Base-by-base conservation (phyloP, 2,888 invertebrate genomes). In the Monopis laevigella region DNA sequence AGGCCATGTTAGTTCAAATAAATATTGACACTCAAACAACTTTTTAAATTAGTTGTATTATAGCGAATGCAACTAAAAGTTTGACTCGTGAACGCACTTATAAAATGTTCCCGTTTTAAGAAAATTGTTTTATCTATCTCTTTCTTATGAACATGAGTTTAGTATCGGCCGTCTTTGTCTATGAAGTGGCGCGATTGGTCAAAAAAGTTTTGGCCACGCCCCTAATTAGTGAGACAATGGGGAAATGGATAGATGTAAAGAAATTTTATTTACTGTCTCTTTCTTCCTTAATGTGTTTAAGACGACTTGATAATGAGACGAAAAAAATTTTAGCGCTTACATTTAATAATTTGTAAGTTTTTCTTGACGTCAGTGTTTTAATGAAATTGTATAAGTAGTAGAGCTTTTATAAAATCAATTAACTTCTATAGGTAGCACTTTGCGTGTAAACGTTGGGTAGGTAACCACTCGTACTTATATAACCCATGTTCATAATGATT, bases 191-290 rank as follows among this genome's bases (percentile, higher is more conserved):
- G 46, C 45, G 53, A 68, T 68, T 68, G 65, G 69, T 43, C 46
- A 51, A 56, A 65, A 66, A 64, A 62, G 51, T 62, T 60, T 51
- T 35, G 19, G 50, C 56, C 53, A 56, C 69, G 62, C 69, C 69
- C 63, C 53, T 51, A 48, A 50, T 55, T 53, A 54, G 46, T 47
- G 50, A 58, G 57, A 67, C 67, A 68, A 67, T 64, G 55, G 59
- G 45, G 6, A 24, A 36, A 36, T 13, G 21, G 47, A 40, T 49
- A 41, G 48, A 47, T 51, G 56, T 56, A 56, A 59, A 46, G 46
- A 52, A 51, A 48, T 49, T 43, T 16, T 21, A 39, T 41, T 27
- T 21, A 12, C 36, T 21, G 11, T n/a, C 10, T 18, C 13, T 10
- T 21, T 36, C 36, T 21, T 4, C 2, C 21, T n/a, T 36, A 36